phyloP scores from a whole-genome alignment of 2,888 invertebrate species.

The Synanthedon formicaeformis region DNA sequence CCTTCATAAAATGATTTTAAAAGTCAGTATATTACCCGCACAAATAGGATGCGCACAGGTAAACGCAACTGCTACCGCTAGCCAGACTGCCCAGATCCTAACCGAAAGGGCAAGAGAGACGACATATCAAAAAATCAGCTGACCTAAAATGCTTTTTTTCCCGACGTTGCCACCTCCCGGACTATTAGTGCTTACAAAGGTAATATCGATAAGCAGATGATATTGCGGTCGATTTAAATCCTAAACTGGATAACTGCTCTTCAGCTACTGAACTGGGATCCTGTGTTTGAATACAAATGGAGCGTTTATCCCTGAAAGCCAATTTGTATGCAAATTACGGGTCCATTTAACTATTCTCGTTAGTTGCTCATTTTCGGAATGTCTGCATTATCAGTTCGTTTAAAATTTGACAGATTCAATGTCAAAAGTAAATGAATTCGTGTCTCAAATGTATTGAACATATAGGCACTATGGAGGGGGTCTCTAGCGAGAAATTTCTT shows the following conservation, averaged over 20 bases:
- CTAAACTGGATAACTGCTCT: conserved; percentile 60
- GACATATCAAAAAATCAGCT: too few species aligned
- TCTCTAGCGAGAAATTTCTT: too few species aligned
- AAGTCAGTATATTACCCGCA: too few species aligned
- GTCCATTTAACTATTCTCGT: conserved; percentile 68
- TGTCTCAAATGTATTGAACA: too few species aligned
- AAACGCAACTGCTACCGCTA: too few species aligned
- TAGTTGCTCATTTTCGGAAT: conserved; percentile 68
- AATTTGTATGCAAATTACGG: conserved; percentile 69
- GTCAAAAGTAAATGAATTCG: not conserved
- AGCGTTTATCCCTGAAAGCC: conserved; percentile 67
- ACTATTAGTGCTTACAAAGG: conserved; percentile 2
- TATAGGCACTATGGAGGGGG: too few species aligned
- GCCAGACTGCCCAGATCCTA: too few species aligned
- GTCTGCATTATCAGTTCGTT: conserved; percentile 49
- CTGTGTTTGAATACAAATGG: conserved; percentile 69
- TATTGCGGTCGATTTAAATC: conserved; percentile 48
- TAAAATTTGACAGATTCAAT: conserved; percentile 3
- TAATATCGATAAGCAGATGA: conserved; percentile 39
- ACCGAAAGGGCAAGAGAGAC: too few species aligned
- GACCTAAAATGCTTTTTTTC: too few species aligned
- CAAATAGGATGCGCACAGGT: too few species aligned
- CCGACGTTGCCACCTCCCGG: too few species aligned
- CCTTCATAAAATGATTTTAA: too few species aligned
- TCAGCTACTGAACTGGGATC: conserved; percentile 50